These are phyloP conservation scores for Bombus pyrosoma DNA, from an alignment of 1,140 invertebrate species.

Conservation along the genomic window DNA sequence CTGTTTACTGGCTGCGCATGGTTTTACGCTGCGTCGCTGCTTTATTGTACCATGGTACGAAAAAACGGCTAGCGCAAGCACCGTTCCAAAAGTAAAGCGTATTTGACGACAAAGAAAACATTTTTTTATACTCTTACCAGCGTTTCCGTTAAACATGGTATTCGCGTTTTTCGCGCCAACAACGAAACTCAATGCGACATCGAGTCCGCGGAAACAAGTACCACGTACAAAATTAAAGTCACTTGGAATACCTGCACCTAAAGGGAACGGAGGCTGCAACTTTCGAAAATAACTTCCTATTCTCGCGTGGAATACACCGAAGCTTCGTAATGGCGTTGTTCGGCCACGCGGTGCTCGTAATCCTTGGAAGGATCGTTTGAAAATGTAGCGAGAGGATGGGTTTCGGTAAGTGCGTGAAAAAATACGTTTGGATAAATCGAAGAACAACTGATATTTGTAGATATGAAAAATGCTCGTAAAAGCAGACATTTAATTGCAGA, in stretches of 20 bases:
- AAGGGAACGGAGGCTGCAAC: neutral
- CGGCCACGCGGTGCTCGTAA: neutral
- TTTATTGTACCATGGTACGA: conserved; percentile 31
- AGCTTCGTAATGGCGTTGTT: conserved; percentile 8
- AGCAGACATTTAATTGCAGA: too few relatives aligned
- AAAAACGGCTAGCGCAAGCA: conserved; percentile 19
- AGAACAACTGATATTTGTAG: too few relatives aligned
- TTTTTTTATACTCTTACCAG: neutral
- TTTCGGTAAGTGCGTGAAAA: neutral
- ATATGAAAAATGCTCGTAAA: too few relatives aligned
- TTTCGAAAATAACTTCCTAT: conserved; percentile 48
- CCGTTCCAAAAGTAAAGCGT: conserved; percentile 2
- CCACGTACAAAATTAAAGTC: neutral
- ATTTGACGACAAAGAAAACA: conserved; percentile 28
- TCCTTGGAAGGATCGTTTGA: neutral
- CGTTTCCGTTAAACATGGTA: neutral
- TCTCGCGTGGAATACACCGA: conserved; percentile 44
- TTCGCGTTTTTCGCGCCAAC: neutral
- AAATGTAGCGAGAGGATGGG: too few relatives aligned
- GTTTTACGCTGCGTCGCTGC: conserved; percentile 36
- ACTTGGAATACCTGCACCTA: neutral
- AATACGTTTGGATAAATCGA: too few relatives aligned
- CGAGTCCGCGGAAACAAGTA: neutral
- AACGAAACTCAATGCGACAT: neutral
- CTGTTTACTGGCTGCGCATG: conserved; percentile 54